Base-by-base conservation (phyloP, 2,888 invertebrate species). In the Melanostoma scalare region DNA sequence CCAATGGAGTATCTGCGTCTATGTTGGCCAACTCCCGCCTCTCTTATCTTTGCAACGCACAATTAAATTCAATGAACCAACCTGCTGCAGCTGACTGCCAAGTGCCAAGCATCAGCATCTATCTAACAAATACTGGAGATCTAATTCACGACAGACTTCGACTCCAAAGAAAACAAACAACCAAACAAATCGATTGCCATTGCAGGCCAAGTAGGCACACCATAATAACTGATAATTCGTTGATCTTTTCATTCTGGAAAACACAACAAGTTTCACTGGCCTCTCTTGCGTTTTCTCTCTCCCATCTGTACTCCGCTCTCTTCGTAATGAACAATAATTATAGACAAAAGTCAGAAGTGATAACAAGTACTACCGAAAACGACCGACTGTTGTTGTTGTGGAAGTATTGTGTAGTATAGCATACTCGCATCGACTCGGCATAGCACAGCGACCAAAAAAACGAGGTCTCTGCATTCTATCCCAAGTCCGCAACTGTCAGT, bases 381-480 rank as follows among this genome's bases (percentile, higher is more conserved):
- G 30, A 61, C 30, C 36, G 10, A 30, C 36, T 30, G 55, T 63
- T 20, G 20, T 53, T 33, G 52, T 73, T 73, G 58, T 69, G 30
- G 38, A 50, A 63, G 38, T 63, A 50, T 61, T 9, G n/a, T 36
- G n/a, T n/a, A n/a, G n/a, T n/a, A n/a, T n/a, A n/a, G n/a, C n/a
- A 36, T 9, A 36, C 35, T 55, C 55, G 55, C 20, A 35, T 38
- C 56, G 31, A 58, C n/a, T 58, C 58, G 58, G 33, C 31, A 36
- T 6, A 63, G 30, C 9, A 31, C 10, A 52, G 52, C 38, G 71
- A 36, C 53, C 53, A 63, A 61, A 42, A 40, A 74, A 68, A 67
- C 73, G 50, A 78, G 84, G 74, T 79, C 74, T 84, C 79, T 74
- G 74, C 74, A 79, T 84, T 75, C 74, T 67, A 67, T 60, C 44